Base-by-base conservation (phyloP, 1,140 invertebrate species). In the Drosophila sp. region DNA sequence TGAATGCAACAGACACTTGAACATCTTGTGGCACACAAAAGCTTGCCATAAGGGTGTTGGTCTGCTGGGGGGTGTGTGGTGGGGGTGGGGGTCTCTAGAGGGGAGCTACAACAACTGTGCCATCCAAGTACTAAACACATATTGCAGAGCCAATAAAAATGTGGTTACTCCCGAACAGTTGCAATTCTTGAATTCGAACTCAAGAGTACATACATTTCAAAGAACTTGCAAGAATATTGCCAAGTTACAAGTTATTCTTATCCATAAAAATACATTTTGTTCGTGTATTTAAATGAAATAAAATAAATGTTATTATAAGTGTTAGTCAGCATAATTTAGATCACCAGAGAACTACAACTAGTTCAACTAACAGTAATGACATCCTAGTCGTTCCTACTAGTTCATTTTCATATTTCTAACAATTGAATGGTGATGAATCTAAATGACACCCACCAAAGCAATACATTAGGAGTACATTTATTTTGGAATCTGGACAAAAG, bases 1-100 rank as follows among this genome's bases (percentile, higher is more conserved):
- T 57, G 56, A 32, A 57, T 50, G 44, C 44, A 57, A 32, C 56
- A 57, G 56, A 57, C 56, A 57, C 56, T 57, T 57, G 32, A 57
- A 50, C 44, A 50, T 50, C 44, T 50, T 50, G 44, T 57, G 55
- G 56, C 32, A 57, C 35, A 38, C 30, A 50, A 50, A 50, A 8
- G 23, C 44, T 27, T 50, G 7, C 44, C 44, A 50, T 50, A 25
- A 50, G 44, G 44, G 23, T 7, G 44, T 50, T 50, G 23, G 44
- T 44, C 17, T 44, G 25, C 6, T 1, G 2, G 23, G 1, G n/a
- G 1, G 44, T 6, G 23, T 3, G 44, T 6, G 44, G 6, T 23
- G 44, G 1, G 23, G 3, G 35, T 38, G 44, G 17, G 17, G 0
- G 44, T 6, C 17, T 17, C 17, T 17, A 2, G n/a, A 6, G 17